Percentiles rank a stretch among this genome's conserved stretches.
These are phyloP conservation scores for Natator depressus DNA, from an alignment of 2,113 vertebrate species.

Conservation along the genomic window DNA sequence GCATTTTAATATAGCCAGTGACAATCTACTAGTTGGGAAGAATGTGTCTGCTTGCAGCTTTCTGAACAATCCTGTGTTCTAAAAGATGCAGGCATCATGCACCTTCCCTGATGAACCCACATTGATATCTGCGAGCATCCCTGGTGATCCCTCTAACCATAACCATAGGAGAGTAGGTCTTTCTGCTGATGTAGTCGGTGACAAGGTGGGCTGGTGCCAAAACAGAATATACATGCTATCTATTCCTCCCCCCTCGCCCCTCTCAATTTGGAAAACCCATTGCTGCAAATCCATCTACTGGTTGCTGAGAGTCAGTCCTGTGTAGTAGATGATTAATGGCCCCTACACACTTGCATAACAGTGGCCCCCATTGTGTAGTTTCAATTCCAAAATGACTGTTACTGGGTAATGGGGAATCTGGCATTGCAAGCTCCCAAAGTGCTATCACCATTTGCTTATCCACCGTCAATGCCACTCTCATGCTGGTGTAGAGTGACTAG, in stretches of 20 bases:
- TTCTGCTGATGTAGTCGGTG: no score
- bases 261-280: neutral
- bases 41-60: neutral
- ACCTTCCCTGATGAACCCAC: neutral
- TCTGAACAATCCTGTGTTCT: neutral
- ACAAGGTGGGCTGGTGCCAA: no score
- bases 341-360: neutral
- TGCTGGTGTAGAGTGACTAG: no score
- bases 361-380: neutral
- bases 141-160: neutral
- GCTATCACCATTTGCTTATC: neutral
- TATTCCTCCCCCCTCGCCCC: no score
- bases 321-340: neutral
- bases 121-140: neutral
- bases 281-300: neutral
- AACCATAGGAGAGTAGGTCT: neutral
- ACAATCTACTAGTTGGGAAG: no score
- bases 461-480: neutral
- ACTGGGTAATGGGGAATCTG: neutral
- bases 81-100: neutral
- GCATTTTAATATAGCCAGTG: no score
- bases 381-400: neutral
- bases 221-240: neutral
- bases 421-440: neutral
- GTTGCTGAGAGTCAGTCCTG: neutral